Evolutionary conservation across 2,797 vertebrate species (phyloP), one percentile per base, ranked within the genome.

Genomic region (Nasua narica): DNA sequence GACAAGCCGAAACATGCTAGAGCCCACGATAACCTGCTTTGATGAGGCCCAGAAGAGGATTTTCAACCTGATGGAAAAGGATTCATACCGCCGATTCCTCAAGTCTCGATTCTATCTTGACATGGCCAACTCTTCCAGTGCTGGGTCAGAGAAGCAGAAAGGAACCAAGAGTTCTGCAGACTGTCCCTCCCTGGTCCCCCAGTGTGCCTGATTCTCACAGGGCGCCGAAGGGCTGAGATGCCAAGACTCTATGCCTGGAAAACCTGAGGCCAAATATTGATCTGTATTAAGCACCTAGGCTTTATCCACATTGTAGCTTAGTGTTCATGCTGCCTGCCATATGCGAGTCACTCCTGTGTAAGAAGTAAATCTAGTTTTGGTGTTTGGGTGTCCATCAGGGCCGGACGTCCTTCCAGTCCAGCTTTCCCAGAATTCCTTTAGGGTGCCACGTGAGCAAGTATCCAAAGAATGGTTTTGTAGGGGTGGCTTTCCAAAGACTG

Each of bases 51-150:
- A 99, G 98, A 99, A 98, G 97, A 99, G 99, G 98, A 99, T 99
- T 97, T 99, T 99, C 98, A 98, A 97, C 15, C 98, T 99, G 93
- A 99, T 99, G 99, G 99, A 99, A 97, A 99, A 99, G 96, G 99
- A 99, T 99, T 99, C 99, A 0, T 99, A 99, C 97, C 99, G 99
- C 86, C 99, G 99, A 29, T 99, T 99, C 97, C 99, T 99, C 87
- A 99, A 99, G 94, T 99, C 99, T 74, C 98, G 98, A 74, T 98
- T 99, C 96, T 99, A 99, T 90, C 98, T 99, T 77, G 99, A 99
- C 92, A 97, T 99, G 98, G 89, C 97, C 78, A 89, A 50, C 23
- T 95, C 95, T 2, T 84, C 98, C 67, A 96, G 77, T 65, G 98
- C 98, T 0, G 76, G 97, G 56, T 97, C 98, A 0, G 97, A 98